These are phyloP conservation scores for Podarcis lilfordi DNA, from an alignment of 2,797 vertebrate genomes.

Conservation along the genomic window DNA sequence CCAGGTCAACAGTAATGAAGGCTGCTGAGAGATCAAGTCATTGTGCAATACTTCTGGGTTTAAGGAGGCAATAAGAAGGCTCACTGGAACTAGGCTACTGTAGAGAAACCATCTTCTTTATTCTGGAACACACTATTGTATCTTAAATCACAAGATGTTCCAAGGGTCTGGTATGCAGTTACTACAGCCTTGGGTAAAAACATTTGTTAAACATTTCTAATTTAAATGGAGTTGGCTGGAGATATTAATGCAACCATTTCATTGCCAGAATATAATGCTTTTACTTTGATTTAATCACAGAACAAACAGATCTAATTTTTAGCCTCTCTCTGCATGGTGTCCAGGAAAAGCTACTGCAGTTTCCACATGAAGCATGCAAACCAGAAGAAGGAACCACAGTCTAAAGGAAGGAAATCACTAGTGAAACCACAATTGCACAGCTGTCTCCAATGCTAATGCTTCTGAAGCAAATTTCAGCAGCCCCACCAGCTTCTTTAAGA, in stretches of 20 bases:
- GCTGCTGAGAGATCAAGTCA: too few species aligned
- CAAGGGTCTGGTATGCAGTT: not conserved
- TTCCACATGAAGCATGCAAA: accelerated
- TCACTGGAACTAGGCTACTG: accelerated
- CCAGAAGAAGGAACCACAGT: constrained; percentile 28
- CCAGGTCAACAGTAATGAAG: too few species aligned
- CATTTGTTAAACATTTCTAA: not conserved
- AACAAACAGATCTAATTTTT: not conserved
- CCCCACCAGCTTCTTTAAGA: not conserved
- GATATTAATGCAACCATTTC: constrained; percentile 22
- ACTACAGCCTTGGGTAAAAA: not conserved
- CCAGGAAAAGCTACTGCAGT: not conserved
- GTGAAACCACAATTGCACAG: constrained; percentile 49
- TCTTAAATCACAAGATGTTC: not conserved
- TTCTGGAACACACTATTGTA: not conserved
- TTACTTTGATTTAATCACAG: constrained; percentile 23
- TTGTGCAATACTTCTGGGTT: too few species aligned
- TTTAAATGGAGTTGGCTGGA: constrained; percentile 26
- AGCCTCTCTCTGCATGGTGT: not conserved
- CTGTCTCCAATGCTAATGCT: constrained; percentile 46
- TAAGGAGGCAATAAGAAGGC: not conserved
- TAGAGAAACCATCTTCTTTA: not conserved
- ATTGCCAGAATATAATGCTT: not conserved
- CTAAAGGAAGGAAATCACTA: constrained; percentile 48
- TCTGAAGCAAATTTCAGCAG: constrained; percentile 32